Evolutionary conservation across 2,888 invertebrate species (phyloP).

Genomic region (Scaptomyza parva): DNA sequence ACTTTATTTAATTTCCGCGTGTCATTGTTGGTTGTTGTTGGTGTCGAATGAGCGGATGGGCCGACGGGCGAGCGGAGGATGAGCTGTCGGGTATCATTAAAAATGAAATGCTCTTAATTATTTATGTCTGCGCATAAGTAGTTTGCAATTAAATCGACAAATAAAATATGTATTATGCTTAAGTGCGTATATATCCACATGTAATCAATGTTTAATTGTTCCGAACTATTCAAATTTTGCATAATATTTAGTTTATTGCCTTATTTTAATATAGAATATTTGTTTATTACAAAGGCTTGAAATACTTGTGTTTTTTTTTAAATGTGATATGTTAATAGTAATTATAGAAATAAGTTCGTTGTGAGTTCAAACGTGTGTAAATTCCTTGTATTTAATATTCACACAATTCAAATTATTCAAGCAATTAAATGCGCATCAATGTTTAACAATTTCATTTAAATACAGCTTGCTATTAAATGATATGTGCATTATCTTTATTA

Average conservation of each 20-base stretch:
- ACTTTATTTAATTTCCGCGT: slow-evolving; percentile 33
- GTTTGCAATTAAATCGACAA: slow-evolving; percentile 1
- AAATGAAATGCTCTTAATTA: slow-evolving; percentile 6
- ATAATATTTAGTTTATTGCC: not conserved
- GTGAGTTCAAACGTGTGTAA: not conserved
- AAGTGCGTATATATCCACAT: not conserved
- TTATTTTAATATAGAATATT: not conserved
- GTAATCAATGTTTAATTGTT: slow-evolving; percentile 6
- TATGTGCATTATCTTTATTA: too few relatives aligned
- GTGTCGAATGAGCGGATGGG: not conserved
- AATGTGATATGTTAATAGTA: not conserved
- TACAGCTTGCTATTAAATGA: too few relatives aligned
- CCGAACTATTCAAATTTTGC: not conserved
- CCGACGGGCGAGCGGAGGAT: not conserved
- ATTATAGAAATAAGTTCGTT: not conserved
- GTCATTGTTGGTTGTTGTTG: slow-evolving; percentile 9
- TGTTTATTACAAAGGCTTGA: not conserved
- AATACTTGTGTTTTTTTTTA: not conserved
- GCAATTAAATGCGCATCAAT: slow-evolving; percentile 53
- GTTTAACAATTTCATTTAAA: slow-evolving; percentile 37
- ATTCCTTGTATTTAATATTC: not conserved
- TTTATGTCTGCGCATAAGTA: slow-evolving; percentile 10
- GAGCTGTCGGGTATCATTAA: slow-evolving; percentile 6
- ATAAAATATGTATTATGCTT: not conserved
- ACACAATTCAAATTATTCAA: slow-evolving; percentile 32